Conservation (phyloP, 2,113 vertebrate species). For the Microtus pennsylvanicus region DNA sequence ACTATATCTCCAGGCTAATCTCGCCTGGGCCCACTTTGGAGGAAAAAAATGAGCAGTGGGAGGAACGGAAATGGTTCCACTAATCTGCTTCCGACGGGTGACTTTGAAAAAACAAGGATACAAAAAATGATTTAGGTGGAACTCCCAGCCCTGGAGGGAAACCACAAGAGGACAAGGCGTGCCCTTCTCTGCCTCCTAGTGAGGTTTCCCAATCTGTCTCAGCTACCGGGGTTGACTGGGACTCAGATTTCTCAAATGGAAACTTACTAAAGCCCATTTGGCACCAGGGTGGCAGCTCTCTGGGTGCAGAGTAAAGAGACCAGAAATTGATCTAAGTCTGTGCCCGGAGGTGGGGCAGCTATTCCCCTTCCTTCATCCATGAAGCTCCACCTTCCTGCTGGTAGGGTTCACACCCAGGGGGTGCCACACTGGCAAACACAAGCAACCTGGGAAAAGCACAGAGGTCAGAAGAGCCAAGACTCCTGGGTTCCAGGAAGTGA, state of each 20-base stretch:
- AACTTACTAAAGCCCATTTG: constrained; percentile 24
- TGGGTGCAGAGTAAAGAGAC: neutral
- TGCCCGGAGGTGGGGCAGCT: neutral
- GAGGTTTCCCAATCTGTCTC: constrained; percentile 16
- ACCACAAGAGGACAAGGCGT: neutral
- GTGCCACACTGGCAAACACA: neutral
- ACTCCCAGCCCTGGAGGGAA: neutral
- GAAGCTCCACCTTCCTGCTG: neutral
- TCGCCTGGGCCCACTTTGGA: neutral
- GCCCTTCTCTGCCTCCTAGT: neutral
- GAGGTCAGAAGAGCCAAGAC: neutral
- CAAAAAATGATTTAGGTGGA: neutral
- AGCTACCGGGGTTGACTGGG: neutral
- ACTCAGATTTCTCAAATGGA: constrained; percentile 8
- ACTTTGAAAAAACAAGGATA: constrained; percentile 5
- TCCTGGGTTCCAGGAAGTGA: neutral
- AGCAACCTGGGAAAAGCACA: neutral
- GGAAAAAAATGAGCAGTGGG: neutral
- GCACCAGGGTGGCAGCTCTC: neutral
- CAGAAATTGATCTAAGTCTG: neutral
- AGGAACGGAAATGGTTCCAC: neutral
- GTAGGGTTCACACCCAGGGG: fast-evolving
- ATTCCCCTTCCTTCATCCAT: neutral
- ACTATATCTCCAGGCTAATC: neutral
- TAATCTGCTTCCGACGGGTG: neutral